Evolutionary conservation across 2,113 vertebrate genomes (phyloP), one percentile per base, ranked within the genome.

Genomic region (Macquaria australasica): DNA sequence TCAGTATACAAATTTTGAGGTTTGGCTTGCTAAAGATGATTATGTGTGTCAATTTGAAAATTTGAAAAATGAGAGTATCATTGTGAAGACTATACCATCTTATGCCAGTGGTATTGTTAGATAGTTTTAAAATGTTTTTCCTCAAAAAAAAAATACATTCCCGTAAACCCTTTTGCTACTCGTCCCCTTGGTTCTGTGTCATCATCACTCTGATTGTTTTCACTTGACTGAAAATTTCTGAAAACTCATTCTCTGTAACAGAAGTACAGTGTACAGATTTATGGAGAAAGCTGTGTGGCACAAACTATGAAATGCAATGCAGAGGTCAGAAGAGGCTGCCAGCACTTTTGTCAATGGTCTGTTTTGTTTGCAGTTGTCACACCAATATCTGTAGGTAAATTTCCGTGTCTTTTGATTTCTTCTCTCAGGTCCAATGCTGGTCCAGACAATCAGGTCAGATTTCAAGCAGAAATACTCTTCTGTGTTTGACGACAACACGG

Each of bases 401-500:
- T 23, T 51, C 8, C 43, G 62, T 39, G 15, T 41, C 48, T 53
- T 20, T 21, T 2, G 51, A 53, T 53, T 39, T 28, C 5, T 55
- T 67, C 15, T 55, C 41, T 88, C 85, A 99, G 98, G 98, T 79
- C 95, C 98, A 48, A 96, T 96, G 93, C 94, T 99, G 77, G 95
- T 99, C 71, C 98, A 99, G 71, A 96, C 95, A 43, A 95, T 98
- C 86, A 95, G 98, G 79, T 98, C 98, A 0, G 98, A 99, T 82
- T 99, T 99, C 89, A 99, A 98, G 79, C 95, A 98, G 90, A 99
- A 99, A 83, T 99, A 97, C 76, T 95, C 96, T 0, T 96, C 97
- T 0, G 95, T 98, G 93, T 98, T 98, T 87, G 94, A 97, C 37
- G 98, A 99, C 77, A 96, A 98, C 82, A 99, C 98, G 0, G 97